Conservation (phyloP, 2,797 vertebrate species). For the Octomys mimax region DNA sequence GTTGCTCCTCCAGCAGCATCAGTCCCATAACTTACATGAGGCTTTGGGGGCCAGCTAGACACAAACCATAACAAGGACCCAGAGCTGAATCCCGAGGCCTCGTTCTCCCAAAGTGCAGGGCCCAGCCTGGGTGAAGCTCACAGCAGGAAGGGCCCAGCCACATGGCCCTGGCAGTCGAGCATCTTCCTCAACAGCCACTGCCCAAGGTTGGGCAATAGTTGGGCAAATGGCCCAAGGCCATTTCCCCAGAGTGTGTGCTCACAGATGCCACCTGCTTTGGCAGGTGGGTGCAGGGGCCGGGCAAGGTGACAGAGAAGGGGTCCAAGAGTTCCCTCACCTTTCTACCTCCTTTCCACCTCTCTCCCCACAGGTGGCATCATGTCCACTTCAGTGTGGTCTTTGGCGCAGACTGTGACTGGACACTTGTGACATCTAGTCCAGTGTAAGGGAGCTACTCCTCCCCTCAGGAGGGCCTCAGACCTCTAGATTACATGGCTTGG, state of each 20-base stretch:
- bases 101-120: not conserved
- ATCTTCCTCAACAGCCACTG: not conserved
- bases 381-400: not conserved
- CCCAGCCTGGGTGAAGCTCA: not conserved
- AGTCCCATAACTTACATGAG: no score
- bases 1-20: no score
- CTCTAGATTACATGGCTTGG: not conserved
- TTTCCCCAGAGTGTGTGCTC: not conserved
- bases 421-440: not conserved
- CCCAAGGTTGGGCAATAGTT: no score
- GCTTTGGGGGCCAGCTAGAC: no score
- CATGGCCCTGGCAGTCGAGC: slow-evolving; percentile 24
- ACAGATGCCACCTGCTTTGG: not conserved
- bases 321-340: rapidly evolving
- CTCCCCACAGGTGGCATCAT: not conserved
- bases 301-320: not conserved
- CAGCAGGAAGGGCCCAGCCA: not conserved
- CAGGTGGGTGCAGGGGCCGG: not conserved
- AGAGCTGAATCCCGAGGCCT: not conserved
- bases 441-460: not conserved
- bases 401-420: not conserved
- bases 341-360: no score
- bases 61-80: not conserved
- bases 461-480: not conserved
- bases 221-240: not conserved